Base-by-base conservation (phyloP, 2,888 invertebrate genomes). In the Eupithecia exiguata region DNA sequence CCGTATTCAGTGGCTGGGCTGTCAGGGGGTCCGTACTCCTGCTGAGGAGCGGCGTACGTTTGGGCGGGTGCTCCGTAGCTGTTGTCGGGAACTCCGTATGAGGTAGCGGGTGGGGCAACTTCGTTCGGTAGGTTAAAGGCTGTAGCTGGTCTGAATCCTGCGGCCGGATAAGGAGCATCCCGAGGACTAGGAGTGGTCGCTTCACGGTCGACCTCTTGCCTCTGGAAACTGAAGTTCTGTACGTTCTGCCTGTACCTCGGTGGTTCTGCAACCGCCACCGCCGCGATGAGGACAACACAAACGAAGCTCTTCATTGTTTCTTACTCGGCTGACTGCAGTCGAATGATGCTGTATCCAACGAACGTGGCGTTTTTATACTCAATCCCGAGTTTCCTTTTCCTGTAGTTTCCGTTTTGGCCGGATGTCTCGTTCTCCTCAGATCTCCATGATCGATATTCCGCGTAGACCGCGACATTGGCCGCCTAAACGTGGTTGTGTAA, bases 391-490 rank as follows among this genome's bases (percentile, higher is more conserved):
- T 83, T 84, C 65, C 65, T 65, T 65, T 65, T 65, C 83, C 80
- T 79, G 78, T 75, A 85, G 88, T 91, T 92, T 93, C 92, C 92
- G 89, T 82, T 84, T 82, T 79, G 81, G 83, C 89, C 90, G 91
- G 92, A 91, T 90, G 92, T 89, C 58, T 72, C 76, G 85, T 88
- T 88, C 85, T 88, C 84, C 85, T 88, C 84, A 0, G 53, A 53
- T 53, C 85, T 83, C 82, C 82, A 84, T 82, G 83, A 89, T 94
- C 92, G 91, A 91, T 92, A 94, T 93, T 92, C 94, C 86, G 88
- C 86, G 90, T 88, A 87, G 81, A 78, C 84, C 83, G 82, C 88
- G 94, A 92, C 93, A 93, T 94, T 94, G 94, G 92, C 92, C 92
- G 86, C 90, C 81, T 90, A 87, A 84, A 86, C 87, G 89, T 82